These are phyloP conservation scores for Lathamus discolor DNA, from an alignment of 2,113 vertebrate genomes.

Conservation along the genomic window DNA sequence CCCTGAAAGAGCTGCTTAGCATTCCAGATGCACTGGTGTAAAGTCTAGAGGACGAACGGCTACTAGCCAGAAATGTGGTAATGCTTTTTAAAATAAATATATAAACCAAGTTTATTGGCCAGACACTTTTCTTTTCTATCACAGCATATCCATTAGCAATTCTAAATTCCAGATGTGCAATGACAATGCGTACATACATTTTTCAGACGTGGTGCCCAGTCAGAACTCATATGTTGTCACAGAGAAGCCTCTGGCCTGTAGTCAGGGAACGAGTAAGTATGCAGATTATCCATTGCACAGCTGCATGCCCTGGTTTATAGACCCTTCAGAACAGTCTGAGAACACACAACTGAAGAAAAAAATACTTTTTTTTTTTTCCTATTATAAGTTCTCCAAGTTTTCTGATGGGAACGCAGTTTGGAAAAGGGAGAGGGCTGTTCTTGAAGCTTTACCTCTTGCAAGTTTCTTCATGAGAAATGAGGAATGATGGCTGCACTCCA, in stretches of 20 bases:
- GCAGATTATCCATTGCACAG: conserved; percentile 21
- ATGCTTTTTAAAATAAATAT: conserved; percentile 68
- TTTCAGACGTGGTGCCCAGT: conserved; percentile 49
- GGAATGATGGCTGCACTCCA: not conserved
- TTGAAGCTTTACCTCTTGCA: not conserved
- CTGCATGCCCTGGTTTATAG: not conserved
- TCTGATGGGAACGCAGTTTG: conserved; percentile 1
- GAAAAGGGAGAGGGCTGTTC: not conserved
- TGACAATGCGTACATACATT: conserved; percentile 37
- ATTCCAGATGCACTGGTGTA: conserved; percentile 64
- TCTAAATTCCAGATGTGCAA: conserved; percentile 69
- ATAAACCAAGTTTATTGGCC: conserved; percentile 67
- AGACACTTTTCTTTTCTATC: conserved; percentile 69
- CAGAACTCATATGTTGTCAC: conserved; percentile 32
- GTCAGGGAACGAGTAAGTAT: conserved; percentile 21
- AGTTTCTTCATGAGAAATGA: conserved; percentile 1
- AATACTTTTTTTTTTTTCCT: not conserved
- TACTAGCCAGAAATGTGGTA: conserved; percentile 67
- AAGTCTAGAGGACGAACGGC: conserved; percentile 56
- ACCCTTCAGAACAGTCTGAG: not conserved
- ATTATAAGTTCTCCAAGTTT: not conserved
- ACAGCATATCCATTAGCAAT: conserved; percentile 65
- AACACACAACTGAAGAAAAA: not conserved
- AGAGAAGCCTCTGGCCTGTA: conserved; percentile 41
- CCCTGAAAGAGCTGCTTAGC: conserved; percentile 48